Base-by-base conservation (phyloP, 2,797 vertebrate species). In the Phoxinus dragarum region DNA sequence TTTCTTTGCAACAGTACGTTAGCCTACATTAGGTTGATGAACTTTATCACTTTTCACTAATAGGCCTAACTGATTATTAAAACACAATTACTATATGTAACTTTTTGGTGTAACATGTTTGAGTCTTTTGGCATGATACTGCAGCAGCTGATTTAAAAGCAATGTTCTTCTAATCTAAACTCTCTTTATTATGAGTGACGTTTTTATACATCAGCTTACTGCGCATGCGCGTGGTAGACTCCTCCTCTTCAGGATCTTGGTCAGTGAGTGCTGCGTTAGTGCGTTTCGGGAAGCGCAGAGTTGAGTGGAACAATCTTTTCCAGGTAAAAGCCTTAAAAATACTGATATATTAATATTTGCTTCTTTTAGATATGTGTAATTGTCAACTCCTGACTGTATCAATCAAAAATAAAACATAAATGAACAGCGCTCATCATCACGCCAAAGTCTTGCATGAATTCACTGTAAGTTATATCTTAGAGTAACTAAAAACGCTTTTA, bases 301-400 rank as follows among this genome's bases (percentile, higher is more conserved):
- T 17, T 2, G n/a, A 49, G 36, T 34, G 36, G 6, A 71, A 27
- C 12, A 44, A 17, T 54, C 12, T 8, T 71, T 71, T 77, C 49
- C 75, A 78, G 83, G 83, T 84, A 84, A 84, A 59, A n/a, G 2
- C 5, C 21, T 38, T 31, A 7, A 16, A 17, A 47, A 56, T 42
- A 16, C 12, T 19, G 6, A 17, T n/a, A 8, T 5, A 47, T 59
- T 0, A n/a, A 61, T 23, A n/a, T 23, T 34, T 68, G 10, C 11
- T 5, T 17, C 10, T 34, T 42, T 40, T 6, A 68, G 9, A 34
- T 19, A 23, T 49, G 17, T 31, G 4, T 40, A 54, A 34, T 8
- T 2, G 5, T 49, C 9, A 23, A 40, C 9, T 64, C 34, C 14
- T 54, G 34, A 31, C 2, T 40, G 34, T 40, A 52, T 27, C 31